A percentile compares a stretch with the other conserved stretches of the same genome.
phyloP scores from a whole-genome alignment of 2,888 invertebrate species.

The Folsomia candida region DNA sequence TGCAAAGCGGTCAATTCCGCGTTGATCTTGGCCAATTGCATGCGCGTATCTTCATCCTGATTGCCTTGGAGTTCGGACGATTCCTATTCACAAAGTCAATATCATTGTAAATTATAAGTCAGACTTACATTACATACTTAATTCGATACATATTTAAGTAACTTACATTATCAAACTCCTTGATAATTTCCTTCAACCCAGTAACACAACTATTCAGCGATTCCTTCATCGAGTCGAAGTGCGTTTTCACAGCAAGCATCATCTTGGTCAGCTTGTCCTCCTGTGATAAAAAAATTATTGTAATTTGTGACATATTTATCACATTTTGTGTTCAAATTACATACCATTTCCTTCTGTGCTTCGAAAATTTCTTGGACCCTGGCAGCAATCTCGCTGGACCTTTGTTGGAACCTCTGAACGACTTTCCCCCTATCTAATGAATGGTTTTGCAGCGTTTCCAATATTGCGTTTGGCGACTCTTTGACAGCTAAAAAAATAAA shows the following conservation, averaged over 20 bases:
- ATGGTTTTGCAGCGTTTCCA: neutral
- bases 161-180: neutral
- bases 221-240: neutral
- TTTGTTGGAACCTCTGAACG: neutral
- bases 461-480: neutral
- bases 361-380: neutral
- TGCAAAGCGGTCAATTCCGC: neutral
- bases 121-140: no score
- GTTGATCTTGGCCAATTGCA: neutral
- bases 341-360: neutral
- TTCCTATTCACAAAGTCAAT: neutral
- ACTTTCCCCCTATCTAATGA: neutral
- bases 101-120: neutral
- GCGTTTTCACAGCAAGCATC: neutral
- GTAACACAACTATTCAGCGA: neutral
- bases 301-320: no score
- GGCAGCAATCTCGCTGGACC: neutral
- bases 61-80: neutral
- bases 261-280: neutral
- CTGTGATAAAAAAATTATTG: neutral
- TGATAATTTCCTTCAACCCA: neutral
- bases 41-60: neutral
- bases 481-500: neutral
- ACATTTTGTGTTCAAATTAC: neutral
- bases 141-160: neutral